A percentile compares a stretch with the other conserved stretches of the same genome.
phyloP scores from a whole-genome alignment of 2,888 invertebrate genomes.

The Pyrocoelia pectoralis region DNA sequence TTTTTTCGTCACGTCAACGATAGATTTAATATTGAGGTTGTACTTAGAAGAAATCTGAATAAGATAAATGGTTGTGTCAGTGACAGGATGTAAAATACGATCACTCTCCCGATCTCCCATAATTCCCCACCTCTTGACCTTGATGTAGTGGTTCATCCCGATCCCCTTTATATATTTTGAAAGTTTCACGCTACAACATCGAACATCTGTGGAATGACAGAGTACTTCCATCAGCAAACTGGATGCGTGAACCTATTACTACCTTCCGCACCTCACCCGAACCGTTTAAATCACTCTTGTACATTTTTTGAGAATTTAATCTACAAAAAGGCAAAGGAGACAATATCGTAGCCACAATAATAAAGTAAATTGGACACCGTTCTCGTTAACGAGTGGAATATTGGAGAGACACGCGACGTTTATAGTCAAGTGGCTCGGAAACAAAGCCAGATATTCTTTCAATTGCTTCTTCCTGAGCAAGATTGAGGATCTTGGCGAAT shows the following conservation, averaged over 20 bases:
- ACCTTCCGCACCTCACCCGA: constrained; percentile 24
- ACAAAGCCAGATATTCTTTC: constrained; percentile 31
- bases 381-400: constrained; percentile 26
- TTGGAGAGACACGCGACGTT: constrained; percentile 29
- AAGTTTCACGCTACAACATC: constrained; percentile 11
- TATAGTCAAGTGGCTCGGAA: constrained; percentile 28
- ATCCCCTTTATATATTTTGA: constrained; percentile 13
- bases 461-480: constrained; percentile 26
- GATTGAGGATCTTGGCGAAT: constrained; percentile 24
- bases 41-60: constrained; percentile 21
- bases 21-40: constrained; percentile 20
- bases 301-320: no score
- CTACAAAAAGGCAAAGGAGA: not conserved
- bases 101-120: not conserved
- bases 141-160: constrained; percentile 13
- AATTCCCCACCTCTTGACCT: constrained; percentile 12
- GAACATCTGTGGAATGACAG: constrained; percentile 28
- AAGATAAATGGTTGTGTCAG: constrained; percentile 22
- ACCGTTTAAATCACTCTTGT: no score
- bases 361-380: constrained; percentile 16
- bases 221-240: constrained; percentile 25
- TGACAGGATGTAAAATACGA: constrained; percentile 22
- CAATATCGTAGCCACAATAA: constrained; percentile 6
- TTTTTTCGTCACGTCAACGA: constrained; percentile 11
- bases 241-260: constrained; percentile 32